Evolutionary conservation across 2,113 vertebrate species (phyloP).

Genomic region (Lepisosteus oculatus): DNA sequence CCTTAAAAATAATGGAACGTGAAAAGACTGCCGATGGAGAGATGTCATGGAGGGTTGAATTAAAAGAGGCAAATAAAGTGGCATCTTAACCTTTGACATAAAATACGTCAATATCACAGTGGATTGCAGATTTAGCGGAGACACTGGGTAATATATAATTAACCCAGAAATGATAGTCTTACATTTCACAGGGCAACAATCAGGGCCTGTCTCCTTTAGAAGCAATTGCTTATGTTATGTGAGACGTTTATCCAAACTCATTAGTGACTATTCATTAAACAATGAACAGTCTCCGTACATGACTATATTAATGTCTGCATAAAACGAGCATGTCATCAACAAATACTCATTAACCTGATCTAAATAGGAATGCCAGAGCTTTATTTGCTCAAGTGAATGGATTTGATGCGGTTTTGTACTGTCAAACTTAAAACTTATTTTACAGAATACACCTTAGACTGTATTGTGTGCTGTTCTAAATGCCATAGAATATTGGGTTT

Average conservation of each 20-base stretch:
- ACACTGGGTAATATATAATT: not conserved
- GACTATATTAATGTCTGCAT: conserved; percentile 31
- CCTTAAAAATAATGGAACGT: not conserved
- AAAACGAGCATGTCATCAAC: conserved; percentile 15
- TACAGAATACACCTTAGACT: no score
- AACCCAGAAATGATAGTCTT: conserved; percentile 5
- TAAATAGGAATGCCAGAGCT: conserved; percentile 17
- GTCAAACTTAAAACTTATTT: no score
- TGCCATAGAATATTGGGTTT: no score
- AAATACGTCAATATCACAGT: not conserved
- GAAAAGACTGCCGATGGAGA: not conserved
- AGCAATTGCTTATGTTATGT: conserved; percentile 30
- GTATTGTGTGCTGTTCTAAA: no score
- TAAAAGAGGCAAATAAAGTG: no score
- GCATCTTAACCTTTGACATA: not conserved
- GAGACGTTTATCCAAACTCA: conserved; percentile 24
- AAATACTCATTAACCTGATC: not conserved
- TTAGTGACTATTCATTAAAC: conserved; percentile 28
- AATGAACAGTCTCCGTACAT: conserved; percentile 19
- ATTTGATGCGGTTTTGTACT: no score
- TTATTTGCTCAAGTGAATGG: not conserved
- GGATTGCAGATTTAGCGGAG: not conserved
- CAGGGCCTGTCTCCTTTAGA: conserved; percentile 26
- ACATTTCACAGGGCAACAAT: conserved; percentile 35
- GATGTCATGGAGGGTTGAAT: not conserved